A percentile compares a stretch with the other conserved stretches of the same genome.
Evolutionary conservation across 1,140 invertebrate species (phyloP).

Genomic region (Mactra quadrangularis): DNA sequence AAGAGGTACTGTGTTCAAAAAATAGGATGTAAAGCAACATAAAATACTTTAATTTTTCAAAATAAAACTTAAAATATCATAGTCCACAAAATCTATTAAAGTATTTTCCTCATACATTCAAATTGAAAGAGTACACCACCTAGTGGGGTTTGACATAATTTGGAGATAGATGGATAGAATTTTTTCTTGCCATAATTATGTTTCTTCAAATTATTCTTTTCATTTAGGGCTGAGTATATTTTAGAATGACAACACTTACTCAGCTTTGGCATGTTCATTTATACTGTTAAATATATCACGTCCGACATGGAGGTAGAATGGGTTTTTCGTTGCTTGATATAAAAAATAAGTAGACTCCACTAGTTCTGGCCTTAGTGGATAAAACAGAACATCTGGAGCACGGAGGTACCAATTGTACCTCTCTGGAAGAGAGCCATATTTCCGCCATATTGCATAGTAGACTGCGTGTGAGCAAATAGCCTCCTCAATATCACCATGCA

Average conservation of each 20-base stretch:
- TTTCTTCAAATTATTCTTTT: too few species aligned
- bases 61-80: too few species aligned
- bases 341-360: constrained; percentile 89
- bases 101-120: too few species aligned
- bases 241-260: constrained; percentile 80
- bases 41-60: too few species aligned
- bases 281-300: constrained; percentile 87
- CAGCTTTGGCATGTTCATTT: constrained; percentile 86
- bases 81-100: too few species aligned
- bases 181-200: too few species aligned
- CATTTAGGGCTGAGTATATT: too few species aligned
- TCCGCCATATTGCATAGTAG: constrained; percentile 88
- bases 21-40: too few species aligned
- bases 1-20: too few species aligned
- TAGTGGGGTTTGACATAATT: too few species aligned
- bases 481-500: constrained; percentile 89
- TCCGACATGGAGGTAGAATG: constrained; percentile 90
- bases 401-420: constrained; percentile 89
- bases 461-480: constrained; percentile 89
- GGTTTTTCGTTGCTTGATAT: constrained; percentile 89
- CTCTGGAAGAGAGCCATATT: constrained; percentile 88
- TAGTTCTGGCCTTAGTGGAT: constrained; percentile 88
- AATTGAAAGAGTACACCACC: too few species aligned
- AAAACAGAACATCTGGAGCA: constrained; percentile 88
- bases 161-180: too few species aligned